Conservation (phyloP, 2,797 vertebrate genomes). For the Pseudopleuronectes americanus region DNA sequence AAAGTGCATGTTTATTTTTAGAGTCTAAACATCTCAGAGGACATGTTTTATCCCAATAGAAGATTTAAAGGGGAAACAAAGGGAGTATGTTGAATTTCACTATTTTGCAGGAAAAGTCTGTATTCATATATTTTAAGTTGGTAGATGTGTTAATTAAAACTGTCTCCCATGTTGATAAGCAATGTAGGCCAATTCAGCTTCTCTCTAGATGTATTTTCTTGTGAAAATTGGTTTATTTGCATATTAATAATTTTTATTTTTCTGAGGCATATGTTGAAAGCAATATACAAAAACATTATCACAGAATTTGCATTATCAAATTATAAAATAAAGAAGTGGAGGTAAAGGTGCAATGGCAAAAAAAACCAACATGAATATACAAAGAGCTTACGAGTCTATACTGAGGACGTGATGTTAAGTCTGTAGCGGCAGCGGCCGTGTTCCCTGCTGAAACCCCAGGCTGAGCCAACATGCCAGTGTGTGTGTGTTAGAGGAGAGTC, state of each 20-base stretch:
- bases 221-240: neutral
- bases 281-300: neutral
- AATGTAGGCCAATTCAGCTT: neutral
- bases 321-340: neutral
- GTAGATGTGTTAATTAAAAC: too few species aligned
- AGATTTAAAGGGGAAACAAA: neutral
- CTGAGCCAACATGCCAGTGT: constrained; percentile 35
- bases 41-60: neutral
- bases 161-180: too few species aligned
- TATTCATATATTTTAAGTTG: neutral
- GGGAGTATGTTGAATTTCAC: neutral
- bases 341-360: neutral
- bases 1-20: neutral
- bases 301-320: neutral
- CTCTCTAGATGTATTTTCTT: neutral
- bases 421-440: constrained; percentile 5
- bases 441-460: constrained; percentile 48
- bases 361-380: neutral
- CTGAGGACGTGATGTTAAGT: constrained; percentile 1
- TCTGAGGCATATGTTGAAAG: neutral
- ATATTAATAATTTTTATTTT: neutral
- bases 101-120: neutral
- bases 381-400: neutral
- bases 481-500: constrained; percentile 43
- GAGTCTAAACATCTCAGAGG: neutral